Percentiles rank a stretch among this genome's conserved stretches.
Evolutionary conservation across 2,888 invertebrate genomes (phyloP).

Genomic region (Neoascia interrupta): DNA sequence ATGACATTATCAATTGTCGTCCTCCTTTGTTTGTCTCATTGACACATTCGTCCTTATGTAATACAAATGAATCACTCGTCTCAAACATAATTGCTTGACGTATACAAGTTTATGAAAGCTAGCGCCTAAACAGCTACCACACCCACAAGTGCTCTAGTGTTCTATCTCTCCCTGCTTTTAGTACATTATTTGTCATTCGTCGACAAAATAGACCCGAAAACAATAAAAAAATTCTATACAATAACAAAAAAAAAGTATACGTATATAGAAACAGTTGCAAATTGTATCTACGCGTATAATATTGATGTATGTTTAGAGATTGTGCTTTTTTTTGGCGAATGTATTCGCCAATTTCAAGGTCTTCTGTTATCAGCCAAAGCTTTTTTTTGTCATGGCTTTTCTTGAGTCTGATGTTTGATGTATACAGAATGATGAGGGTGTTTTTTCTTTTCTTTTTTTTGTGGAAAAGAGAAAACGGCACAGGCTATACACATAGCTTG

Average conservation of each 20-base stretch:
- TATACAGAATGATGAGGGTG: too few relatives aligned
- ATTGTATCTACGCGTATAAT: not conserved
- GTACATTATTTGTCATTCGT: slow-evolving; percentile 36
- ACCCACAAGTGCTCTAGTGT: not conserved
- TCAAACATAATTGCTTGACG: slow-evolving; percentile 16
- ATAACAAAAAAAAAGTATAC: not conserved
- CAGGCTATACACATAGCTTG: slow-evolving; percentile 22
- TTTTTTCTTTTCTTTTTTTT: not conserved
- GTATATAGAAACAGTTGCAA: not conserved
- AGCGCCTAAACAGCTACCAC: slow-evolving; percentile 16
- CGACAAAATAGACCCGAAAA: slow-evolving; percentile 29
- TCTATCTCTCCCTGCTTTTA: not conserved
- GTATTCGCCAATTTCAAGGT: slow-evolving; percentile 36
- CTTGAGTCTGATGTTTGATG: slow-evolving; percentile 2
- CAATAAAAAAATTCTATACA: slow-evolving; percentile 7
- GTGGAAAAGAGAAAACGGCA: not conserved
- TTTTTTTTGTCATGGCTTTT: slow-evolving; percentile 7
- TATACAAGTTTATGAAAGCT: too few relatives aligned
- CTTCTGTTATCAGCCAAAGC: slow-evolving; percentile 43
- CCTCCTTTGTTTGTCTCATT: too few relatives aligned
- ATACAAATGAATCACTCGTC: slow-evolving; percentile 30
- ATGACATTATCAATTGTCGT: too few relatives aligned
- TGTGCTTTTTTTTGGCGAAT: slow-evolving; percentile 12
- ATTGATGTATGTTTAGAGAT: too few relatives aligned
- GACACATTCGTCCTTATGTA: too few relatives aligned